A percentile compares a stretch with the other conserved stretches of the same genome.
These are phyloP conservation scores for Ispidina picta DNA, from an alignment of 2,797 vertebrate genomes.

Conservation along the genomic window DNA sequence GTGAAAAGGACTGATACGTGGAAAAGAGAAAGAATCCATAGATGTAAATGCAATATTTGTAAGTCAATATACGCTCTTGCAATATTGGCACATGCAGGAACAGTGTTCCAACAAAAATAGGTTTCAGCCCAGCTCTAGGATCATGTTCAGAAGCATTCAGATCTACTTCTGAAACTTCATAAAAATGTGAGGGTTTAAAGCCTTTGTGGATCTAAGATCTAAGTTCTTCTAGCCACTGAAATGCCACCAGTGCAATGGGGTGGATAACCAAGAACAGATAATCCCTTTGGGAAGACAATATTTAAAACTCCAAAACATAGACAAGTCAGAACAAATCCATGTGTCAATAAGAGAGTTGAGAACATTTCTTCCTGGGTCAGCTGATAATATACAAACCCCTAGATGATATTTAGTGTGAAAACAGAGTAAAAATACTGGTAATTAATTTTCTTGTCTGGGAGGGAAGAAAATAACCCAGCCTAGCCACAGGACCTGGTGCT, in stretches of 20 bases:
- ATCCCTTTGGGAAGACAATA: constrained; percentile 22
- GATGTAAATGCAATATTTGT: not conserved
- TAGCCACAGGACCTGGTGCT: not conserved
- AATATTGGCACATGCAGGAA: not conserved
- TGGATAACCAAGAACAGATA: constrained; percentile 54
- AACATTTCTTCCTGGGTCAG: not conserved
- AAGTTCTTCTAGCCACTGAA: constrained; percentile 25
- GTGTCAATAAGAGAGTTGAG: not conserved
- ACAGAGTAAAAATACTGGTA: not conserved
- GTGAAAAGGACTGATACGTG: constrained; percentile 1
- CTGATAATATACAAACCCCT: not conserved
- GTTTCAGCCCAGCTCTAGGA: constrained; percentile 6
- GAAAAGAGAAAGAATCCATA: not conserved
- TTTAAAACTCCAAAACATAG: not conserved
- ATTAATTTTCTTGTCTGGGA: not conserved
- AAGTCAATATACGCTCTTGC: constrained; percentile 37
- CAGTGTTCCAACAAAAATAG: not conserved
- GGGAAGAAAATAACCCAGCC: not conserved
- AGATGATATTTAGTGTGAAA: not conserved
- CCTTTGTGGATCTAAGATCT: constrained; percentile 10
- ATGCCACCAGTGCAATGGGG: not conserved
- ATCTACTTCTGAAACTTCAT: constrained; percentile 3
- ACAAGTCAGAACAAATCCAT: constrained; percentile 9
- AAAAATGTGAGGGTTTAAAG: not conserved
- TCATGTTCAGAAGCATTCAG: constrained; percentile 4